Base-by-base conservation (phyloP, 1,140 invertebrate species). In the Leguminivora glycinivorella region DNA sequence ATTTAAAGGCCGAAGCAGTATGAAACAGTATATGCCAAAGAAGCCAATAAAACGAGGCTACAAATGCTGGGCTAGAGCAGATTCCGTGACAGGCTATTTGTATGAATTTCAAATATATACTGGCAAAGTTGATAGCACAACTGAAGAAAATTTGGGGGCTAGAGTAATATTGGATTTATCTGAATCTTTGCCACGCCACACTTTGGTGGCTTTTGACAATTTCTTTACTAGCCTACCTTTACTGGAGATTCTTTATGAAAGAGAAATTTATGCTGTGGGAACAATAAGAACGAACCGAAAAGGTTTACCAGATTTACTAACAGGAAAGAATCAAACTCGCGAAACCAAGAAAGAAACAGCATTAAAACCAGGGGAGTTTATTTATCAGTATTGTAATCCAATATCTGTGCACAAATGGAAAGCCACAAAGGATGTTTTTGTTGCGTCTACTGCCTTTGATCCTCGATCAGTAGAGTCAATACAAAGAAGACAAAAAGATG, bases 401-500 rank as follows among this genome's bases (percentile, higher is more conserved):
- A 75, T 72, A 73, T 77, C 75, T 43, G 75, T 83, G 29, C 29
- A 4, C 34, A 84, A 82, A 58, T 82, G 80, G 80, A 68, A 74
- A 69, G 76, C 82, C 56, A 81, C 79, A 2, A 77, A 75, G 66
- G 79, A 82, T 63, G 80, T 81, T 22, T 14, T 63, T 71, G 67
- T 82, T 0, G 74, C 81, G 1, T 79, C 80, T 17, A 86, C 78
- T 60, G 82, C 81, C 7, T 75, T 79, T 70, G 72, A 83, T 6
- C 81, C 81, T 40, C 9, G 43, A 38, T 73, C 78, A 10, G 73
- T 70, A 72, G 69, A 22, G 38, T 0, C 72, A 2, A 56, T 85
- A 72, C 81, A 83, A 60, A 76, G 79, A 67, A 83, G 77, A 31
- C 81, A 83, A 70, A 83, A 82, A 24, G 74, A 84, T 75, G 79